Percentiles rank a stretch among this genome's conserved stretches.
Evolutionary conservation across 35 echinoderm and acorn worm species (phyloP).

Genomic region (Lytechinus variegatus): DNA sequence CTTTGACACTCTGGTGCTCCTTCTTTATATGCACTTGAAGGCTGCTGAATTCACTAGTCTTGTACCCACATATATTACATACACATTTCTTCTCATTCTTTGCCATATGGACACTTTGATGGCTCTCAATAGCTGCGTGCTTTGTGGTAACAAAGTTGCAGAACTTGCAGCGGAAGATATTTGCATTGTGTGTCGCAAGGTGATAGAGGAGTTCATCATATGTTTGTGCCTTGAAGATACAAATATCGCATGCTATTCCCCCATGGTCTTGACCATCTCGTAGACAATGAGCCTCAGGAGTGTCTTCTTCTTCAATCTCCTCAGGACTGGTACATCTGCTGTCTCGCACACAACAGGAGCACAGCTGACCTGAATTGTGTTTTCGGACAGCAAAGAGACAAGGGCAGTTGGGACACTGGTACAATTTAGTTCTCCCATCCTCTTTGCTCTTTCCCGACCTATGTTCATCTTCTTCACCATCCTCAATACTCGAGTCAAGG

Average conservation of each 20-base stretch:
- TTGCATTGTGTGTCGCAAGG: constrained; percentile 77
- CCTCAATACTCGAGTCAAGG: background rate
- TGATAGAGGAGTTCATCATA: constrained; percentile 82
- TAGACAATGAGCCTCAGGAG: constrained; percentile 33
- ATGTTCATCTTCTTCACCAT: constrained; percentile 16
- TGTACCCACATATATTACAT: constrained; percentile 78
- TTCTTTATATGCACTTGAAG: constrained; percentile 81
- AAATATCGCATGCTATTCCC: constrained; percentile 79
- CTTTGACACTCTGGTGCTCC: constrained; percentile 67
- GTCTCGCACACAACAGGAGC: constrained; percentile 81
- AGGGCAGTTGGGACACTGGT: constrained; percentile 93
- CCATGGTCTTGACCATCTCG: constrained; percentile 27
- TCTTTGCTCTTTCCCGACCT: background rate
- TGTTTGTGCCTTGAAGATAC: constrained; percentile 54
- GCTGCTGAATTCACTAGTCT: constrained; percentile 57
- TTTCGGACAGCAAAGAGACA: constrained; percentile 86
- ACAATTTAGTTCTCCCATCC: constrained; percentile 50
- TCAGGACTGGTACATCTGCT: constrained; percentile 35
- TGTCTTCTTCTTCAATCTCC: background rate
- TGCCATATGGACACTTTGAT: constrained; percentile 56
- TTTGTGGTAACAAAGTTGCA: constrained; percentile 96
- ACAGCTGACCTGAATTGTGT: constrained; percentile 65
- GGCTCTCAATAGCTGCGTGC: constrained; percentile 63
- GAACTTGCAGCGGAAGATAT: constrained; percentile 92
- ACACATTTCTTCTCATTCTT: constrained; percentile 65